These are phyloP conservation scores for Tinea semifulvella DNA, from an alignment of 2,888 invertebrate genomes.

Conservation along the genomic window DNA sequence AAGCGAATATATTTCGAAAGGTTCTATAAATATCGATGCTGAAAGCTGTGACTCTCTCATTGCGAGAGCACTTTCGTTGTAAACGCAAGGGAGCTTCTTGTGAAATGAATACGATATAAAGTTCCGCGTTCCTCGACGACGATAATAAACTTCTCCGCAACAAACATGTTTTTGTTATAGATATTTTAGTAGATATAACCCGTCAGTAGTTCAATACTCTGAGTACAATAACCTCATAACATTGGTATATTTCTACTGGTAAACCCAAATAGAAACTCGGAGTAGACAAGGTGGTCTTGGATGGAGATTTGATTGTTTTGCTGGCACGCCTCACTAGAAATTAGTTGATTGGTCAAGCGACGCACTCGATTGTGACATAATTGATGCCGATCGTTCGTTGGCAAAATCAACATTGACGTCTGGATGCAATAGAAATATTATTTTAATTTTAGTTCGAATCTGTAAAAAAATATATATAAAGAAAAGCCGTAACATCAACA, in stretches of 20 bases:
- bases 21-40: constrained; percentile 29
- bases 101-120: constrained; percentile 8
- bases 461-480: background rate
- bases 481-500: background rate
- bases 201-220: constrained; percentile 2
- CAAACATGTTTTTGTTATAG: background rate
- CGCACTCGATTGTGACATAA: constrained; percentile 12
- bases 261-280: constrained; percentile 6
- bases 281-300: constrained; percentile 1
- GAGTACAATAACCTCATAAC: constrained; percentile 13
- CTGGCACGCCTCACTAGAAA: constrained; percentile 11
- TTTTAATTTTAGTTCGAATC: background rate
- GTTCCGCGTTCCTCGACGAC: constrained; percentile 6
- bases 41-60: constrained; percentile 16
- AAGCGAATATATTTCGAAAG: constrained; percentile 30
- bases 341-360: constrained; percentile 12
- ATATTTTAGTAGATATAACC: background rate
- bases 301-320: constrained; percentile 12
- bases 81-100: constrained; percentile 25
- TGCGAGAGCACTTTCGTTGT: constrained; percentile 27
- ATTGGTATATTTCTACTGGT: constrained; percentile 9
- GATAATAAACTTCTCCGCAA: constrained; percentile 1
- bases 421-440: background rate
- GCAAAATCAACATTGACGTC: background rate
- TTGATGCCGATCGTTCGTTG: constrained; percentile 8